Conservation (phyloP, 2,888 invertebrate genomes). For the Gisinianus flammeolus region DNA sequence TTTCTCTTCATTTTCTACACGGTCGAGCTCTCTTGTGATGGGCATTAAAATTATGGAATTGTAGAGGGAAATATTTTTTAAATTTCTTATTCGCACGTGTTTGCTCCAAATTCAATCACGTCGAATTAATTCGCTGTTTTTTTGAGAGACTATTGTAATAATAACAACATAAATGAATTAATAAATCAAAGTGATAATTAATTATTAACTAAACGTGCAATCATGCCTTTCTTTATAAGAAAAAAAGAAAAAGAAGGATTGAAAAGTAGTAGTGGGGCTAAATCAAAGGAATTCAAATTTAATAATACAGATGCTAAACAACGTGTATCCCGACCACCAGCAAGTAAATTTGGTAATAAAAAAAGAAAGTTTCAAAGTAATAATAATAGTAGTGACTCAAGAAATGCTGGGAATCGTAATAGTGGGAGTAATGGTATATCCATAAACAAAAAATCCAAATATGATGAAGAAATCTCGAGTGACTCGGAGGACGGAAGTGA, state of each 20-base stretch:
- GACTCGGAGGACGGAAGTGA: conserved; percentile 43
- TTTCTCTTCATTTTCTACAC: too few species aligned
- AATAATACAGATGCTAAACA: conserved; percentile 35
- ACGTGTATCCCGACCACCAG: not conserved
- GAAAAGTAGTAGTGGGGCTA: not conserved
- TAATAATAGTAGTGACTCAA: not conserved
- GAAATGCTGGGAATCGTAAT: not conserved
- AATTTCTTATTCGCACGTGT: not conserved
- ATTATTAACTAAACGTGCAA: not conserved
- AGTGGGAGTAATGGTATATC: not conserved
- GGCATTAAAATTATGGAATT: too few species aligned
- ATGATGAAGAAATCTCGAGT: conserved; percentile 51
- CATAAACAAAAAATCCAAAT: conserved; percentile 40
- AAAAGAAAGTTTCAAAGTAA: conserved; percentile 31
- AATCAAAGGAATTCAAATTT: not conserved
- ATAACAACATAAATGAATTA: too few species aligned
- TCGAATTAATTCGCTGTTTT: too few species aligned
- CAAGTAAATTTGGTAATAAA: conserved; percentile 22
- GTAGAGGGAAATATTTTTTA: too few species aligned
- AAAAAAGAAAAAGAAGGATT: conserved; percentile 38
- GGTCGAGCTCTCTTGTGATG: too few species aligned
- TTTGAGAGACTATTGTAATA: too few species aligned
- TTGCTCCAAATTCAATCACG: not conserved
- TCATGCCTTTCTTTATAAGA: conserved; percentile 52
- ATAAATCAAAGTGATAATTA: conserved; percentile 1